phyloP scores from a whole-genome alignment of 2,888 invertebrate genomes.

The Eubasilissa splendida region DNA sequence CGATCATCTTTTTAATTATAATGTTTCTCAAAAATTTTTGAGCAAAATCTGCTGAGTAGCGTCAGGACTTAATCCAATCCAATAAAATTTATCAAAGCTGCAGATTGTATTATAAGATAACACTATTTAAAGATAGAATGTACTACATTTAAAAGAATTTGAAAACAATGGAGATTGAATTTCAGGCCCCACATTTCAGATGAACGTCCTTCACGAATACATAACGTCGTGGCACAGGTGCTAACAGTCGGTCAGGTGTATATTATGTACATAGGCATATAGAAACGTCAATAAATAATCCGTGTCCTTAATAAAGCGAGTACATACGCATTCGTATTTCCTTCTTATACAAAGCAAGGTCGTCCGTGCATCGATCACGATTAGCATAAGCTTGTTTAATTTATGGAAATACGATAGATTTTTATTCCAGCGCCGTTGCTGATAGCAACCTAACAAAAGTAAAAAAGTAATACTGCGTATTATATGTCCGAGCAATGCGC shows the following conservation, averaged over 20 bases:
- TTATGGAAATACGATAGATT: conserved; percentile 29
- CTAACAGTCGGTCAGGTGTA: not conserved
- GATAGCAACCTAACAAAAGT: too few relatives aligned
- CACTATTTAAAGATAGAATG: too few relatives aligned
- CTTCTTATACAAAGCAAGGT: conserved; percentile 51
- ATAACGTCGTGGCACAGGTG: not conserved
- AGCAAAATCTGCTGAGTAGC: too few relatives aligned
- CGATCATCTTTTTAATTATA: too few relatives aligned
- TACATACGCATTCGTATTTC: conserved; percentile 44
- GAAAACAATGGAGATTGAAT: too few relatives aligned
- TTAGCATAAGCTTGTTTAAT: conserved; percentile 52
- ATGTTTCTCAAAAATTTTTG: too few relatives aligned
- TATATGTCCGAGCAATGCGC: not conserved
- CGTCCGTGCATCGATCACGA: conserved; percentile 45
- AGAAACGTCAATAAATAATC: conserved; percentile 37
- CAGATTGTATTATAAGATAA: too few relatives aligned
- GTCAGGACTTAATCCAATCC: too few relatives aligned
- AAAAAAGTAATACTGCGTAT: not conserved
- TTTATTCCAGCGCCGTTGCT: conserved; percentile 12
- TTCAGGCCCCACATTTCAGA: not conserved
- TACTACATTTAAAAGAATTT: too few relatives aligned
- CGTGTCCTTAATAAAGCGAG: conserved; percentile 50
- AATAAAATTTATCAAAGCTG: too few relatives aligned
- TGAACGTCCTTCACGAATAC: not conserved
- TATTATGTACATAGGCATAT: not conserved